Base-by-base conservation (phyloP, 2,797 vertebrate species). In the Falco biarmicus region DNA sequence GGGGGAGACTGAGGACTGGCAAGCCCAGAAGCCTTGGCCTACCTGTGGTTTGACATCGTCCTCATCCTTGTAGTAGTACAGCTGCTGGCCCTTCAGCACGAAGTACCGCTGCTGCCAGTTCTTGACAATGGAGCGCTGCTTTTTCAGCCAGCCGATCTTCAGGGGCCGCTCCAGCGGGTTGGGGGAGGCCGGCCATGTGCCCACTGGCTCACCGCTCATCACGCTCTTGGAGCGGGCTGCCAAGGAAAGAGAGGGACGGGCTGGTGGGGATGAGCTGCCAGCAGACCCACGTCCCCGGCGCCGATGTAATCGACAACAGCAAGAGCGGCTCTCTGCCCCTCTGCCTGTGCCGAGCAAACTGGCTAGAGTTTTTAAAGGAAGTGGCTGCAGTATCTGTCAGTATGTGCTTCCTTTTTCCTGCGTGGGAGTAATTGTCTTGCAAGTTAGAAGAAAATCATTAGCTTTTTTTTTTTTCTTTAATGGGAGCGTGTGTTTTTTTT, bases 61-160 rank as follows among this genome's bases (percentile, higher is more conserved):
- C 91, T 99, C 99, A 1, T 99, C 99, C 93, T 99, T 99, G 97
- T 99, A 99, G 96, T 99, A 99, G 75, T 96, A 99, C 65, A 99
- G 98, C 5, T 98, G 98, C 93, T 98, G 99, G 0, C 99, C 99
- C 93, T 98, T 98, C 45, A 99, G 97, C 89, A 99, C 99, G 45
- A 99, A 99, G 97, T 98, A 99, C 16, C 98, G 97, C 54, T 99
- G 98, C 95, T 99, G 99, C 99, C 99, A 99, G 98, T 99, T 99
- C 97, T 99, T 99, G 54, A 99, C 99, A 9, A 99, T 98, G 81
- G 99, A 99, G 90, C 99, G 98, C 97, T 99, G 99, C 96, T 99
- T 99, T 96, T 99, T 99, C 91, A 99, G 97, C 99, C 99, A 99
- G 83, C 99, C 99, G 2, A 98, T 97, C 97, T 99, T 99, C 91